Percentiles rank a stretch among this genome's conserved stretches.
These are phyloP conservation scores for Maconellicoccus hirsutus DNA, from an alignment of 1,140 invertebrate genomes.

Conservation along the genomic window DNA sequence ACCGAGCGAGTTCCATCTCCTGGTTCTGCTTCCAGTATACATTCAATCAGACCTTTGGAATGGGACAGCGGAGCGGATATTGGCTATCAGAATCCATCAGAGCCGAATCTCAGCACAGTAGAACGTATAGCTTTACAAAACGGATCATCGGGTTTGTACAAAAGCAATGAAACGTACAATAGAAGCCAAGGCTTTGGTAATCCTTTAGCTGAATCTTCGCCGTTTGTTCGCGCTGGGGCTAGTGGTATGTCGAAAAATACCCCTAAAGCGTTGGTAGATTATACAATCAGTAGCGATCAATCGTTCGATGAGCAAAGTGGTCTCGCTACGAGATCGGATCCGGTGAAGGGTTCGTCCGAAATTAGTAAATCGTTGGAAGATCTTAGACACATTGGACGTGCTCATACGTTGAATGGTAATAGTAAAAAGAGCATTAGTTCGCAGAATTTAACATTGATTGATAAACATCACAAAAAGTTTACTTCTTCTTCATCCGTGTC, in stretches of 20 bases:
- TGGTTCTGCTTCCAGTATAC: slow-evolving; percentile 27
- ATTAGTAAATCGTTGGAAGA: not conserved
- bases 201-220: not conserved
- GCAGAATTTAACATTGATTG: not conserved
- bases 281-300: not conserved
- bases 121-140: slow-evolving; percentile 22
- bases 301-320: not conserved
- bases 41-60: slow-evolving; percentile 39
- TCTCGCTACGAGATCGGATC: not conserved
- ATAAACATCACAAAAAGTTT: not conserved
- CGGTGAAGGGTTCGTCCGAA: not conserved
- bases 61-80: slow-evolving; percentile 68
- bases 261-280: not conserved
- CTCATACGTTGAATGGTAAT: not conserved
- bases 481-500: slow-evolving; percentile 23
- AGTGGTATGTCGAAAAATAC: not conserved
- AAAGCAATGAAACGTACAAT: not conserved
- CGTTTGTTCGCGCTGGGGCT: not conserved
- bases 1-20: not conserved
- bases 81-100: slow-evolving; percentile 41
- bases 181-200: not conserved
- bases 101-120: slow-evolving; percentile 20
- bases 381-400: not conserved
- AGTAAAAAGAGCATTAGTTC: not conserved
- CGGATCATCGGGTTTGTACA: not conserved